Evolutionary conservation across 2,888 invertebrate species (phyloP), one percentile per base, ranked within the genome.

Genomic region (Falcaria lacertinaria): DNA sequence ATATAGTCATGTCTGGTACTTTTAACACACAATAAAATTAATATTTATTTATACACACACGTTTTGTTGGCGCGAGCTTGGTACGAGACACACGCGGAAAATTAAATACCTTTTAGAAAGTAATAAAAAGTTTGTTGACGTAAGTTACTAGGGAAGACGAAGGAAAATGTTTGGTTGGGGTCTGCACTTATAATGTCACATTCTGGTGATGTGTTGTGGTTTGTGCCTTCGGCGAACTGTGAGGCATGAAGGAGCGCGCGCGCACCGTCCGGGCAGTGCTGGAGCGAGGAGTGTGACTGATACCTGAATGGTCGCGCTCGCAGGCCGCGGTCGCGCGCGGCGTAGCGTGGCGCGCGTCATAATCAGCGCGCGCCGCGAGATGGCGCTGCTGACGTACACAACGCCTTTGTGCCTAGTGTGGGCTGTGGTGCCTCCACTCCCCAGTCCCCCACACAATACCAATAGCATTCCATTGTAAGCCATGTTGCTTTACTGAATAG

Each of bases 1-100:
- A 95, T 74, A 97, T 93, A 73, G 96, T 96, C 97, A 97, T 97
- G 74, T 74, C 73, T 76, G 69, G 64, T 72, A 66, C 61, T 68
- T 65, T 75, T 70, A 68, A 71, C 63, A 72, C 78, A 77, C 79
- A 72, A 73, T 71, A 63, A 69, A 74, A 76, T 82, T 78, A 74
- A 76, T 84, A 85, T 84, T 83, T 82, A 83, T 81, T 69, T 75
- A 82, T 70, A 85, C 79, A 83, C 81, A 84, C 85, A 80, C 82
- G 83, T 78, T 83, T 75, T 78, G 80, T 77, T 78, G 72, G 70
- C 80, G 80, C 77, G 73, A 78, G 76, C 78, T 78, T 73, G 79
- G 64, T 73, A 70, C 67, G 75, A 80, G 70, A 81, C 85, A 84
- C 85, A 84, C 84, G 74, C 84, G 78, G 82, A 81, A 82, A 85